Conservation (phyloP, 2,888 invertebrate genomes). For the Gastracanthus pulcherrimus region DNA sequence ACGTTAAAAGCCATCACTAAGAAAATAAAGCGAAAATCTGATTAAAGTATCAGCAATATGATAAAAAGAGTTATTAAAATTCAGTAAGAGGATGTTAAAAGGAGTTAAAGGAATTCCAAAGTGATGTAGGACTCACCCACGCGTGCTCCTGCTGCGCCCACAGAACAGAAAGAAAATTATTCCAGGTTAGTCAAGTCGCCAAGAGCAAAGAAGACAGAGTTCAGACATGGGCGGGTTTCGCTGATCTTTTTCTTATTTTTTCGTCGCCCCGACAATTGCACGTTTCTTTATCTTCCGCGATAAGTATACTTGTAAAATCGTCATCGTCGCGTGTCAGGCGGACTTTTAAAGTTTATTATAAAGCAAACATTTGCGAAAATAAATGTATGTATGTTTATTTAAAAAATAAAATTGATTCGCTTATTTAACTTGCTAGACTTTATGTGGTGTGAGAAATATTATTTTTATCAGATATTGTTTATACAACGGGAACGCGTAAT, state of each 20-base stretch:
- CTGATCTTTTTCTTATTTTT: background rate
- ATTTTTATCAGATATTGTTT: too few relatives aligned
- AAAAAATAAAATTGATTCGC: too few relatives aligned
- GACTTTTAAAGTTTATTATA: background rate
- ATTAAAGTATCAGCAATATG: slow-evolving; percentile 1
- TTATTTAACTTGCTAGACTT: too few relatives aligned
- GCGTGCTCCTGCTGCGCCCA: slow-evolving; percentile 76
- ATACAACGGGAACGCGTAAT: too few relatives aligned
- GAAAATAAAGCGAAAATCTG: background rate
- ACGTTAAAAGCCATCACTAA: background rate
- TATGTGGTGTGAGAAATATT: too few relatives aligned
- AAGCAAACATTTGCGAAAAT: background rate
- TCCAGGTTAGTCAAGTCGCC: slow-evolving; percentile 68
- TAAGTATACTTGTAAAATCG: background rate
- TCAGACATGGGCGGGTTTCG: slow-evolving; percentile 23
- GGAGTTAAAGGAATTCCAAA: slow-evolving; percentile 41
- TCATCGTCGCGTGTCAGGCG: background rate
- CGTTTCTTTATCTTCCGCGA: background rate
- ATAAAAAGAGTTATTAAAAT: slow-evolving; percentile 15
- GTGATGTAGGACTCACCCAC: slow-evolving; percentile 75
- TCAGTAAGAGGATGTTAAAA: slow-evolving; percentile 19
- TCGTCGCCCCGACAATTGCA: background rate
- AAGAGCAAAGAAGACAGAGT: slow-evolving; percentile 47
- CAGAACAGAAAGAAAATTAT: slow-evolving; percentile 72
- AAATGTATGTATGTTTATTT: too few relatives aligned